These are phyloP conservation scores for Heterodera filipjevi DNA, from an alignment of 2,888 invertebrate species.

Conservation along the genomic window DNA sequence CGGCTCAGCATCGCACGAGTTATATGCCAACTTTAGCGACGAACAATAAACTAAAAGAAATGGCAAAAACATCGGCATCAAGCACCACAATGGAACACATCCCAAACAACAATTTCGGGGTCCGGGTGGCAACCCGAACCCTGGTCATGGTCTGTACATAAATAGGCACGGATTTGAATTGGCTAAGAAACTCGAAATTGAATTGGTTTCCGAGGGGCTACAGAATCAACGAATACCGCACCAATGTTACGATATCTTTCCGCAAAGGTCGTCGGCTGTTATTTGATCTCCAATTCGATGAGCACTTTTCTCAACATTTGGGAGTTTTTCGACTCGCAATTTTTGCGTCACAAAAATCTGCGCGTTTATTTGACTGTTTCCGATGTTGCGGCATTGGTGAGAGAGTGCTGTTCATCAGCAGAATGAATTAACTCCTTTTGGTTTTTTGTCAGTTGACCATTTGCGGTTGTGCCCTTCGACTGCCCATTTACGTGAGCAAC, in stretches of 20 bases:
- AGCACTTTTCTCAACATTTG: slow-evolving; percentile 51
- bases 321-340: slow-evolving; percentile 49
- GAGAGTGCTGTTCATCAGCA: too few species aligned
- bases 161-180: background rate
- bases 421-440: too few species aligned
- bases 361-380: slow-evolving; percentile 49
- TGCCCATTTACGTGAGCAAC: slow-evolving; percentile 53
- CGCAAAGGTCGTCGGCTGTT: slow-evolving; percentile 41
- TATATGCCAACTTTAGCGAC: background rate
- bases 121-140: slow-evolving; percentile 55
- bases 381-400: slow-evolving; percentile 50
- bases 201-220: too few species aligned
- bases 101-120: slow-evolving; percentile 50
- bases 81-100: background rate
- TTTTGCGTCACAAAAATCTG: slow-evolving; percentile 49
- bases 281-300: slow-evolving; percentile 47
- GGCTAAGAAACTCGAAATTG: too few species aligned
- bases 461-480: slow-evolving; percentile 51
- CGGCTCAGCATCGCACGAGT: background rate
- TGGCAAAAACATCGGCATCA: background rate
- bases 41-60: background rate
- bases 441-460: slow-evolving; percentile 51
- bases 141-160: slow-evolving; percentile 46
- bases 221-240: background rate
- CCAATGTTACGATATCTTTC: background rate